These are phyloP conservation scores for Synanthedon tipuliformis DNA, from an alignment of 2,888 invertebrate genomes.

Conservation along the genomic window DNA sequence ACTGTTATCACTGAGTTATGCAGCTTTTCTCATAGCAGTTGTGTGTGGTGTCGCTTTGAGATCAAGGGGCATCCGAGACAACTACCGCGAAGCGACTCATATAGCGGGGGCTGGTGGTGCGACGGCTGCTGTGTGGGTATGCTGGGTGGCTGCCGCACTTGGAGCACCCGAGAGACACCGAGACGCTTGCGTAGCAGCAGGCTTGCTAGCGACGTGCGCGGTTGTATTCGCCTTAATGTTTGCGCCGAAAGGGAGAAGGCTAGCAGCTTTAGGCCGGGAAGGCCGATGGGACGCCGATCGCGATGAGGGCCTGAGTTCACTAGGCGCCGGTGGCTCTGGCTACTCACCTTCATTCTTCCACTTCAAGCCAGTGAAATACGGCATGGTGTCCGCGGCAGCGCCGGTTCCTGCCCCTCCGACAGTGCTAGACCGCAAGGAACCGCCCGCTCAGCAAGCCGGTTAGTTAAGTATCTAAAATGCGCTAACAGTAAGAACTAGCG, in stretches of 20 bases:
- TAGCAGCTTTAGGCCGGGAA: conserved; percentile 92
- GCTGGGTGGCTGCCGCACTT: conserved; percentile 86
- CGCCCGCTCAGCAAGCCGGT: conserved; percentile 68
- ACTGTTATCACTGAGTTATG: conserved; percentile 83
- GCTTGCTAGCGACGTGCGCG: conserved; percentile 85
- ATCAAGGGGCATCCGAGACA: conserved; percentile 90
- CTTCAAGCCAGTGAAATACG: conserved; percentile 88
- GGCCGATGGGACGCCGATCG: conserved; percentile 85
- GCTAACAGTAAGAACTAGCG: conserved; percentile 61
- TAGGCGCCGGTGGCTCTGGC: conserved; percentile 81
- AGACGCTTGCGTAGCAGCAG: conserved; percentile 91
- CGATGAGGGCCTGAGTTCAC: conserved; percentile 84
- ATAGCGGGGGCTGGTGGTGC: conserved; percentile 90
- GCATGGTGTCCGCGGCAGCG: conserved; percentile 72
- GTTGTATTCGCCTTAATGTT: conserved; percentile 94
- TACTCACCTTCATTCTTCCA: conserved; percentile 94
- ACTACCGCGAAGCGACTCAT: conserved; percentile 92
- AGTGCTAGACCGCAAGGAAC: conserved; percentile 66
- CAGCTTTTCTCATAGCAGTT: conserved; percentile 85
- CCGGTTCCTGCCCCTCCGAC: conserved; percentile 45
- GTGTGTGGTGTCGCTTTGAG: conserved; percentile 87
- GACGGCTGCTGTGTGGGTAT: conserved; percentile 87
- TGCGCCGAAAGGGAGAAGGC: conserved; percentile 90
- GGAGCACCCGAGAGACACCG: conserved; percentile 82
- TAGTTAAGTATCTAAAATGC: conserved; percentile 67